These are phyloP conservation scores for Dyspetes luteomarginatus DNA, from an alignment of 2,888 invertebrate species.

Conservation along the genomic window DNA sequence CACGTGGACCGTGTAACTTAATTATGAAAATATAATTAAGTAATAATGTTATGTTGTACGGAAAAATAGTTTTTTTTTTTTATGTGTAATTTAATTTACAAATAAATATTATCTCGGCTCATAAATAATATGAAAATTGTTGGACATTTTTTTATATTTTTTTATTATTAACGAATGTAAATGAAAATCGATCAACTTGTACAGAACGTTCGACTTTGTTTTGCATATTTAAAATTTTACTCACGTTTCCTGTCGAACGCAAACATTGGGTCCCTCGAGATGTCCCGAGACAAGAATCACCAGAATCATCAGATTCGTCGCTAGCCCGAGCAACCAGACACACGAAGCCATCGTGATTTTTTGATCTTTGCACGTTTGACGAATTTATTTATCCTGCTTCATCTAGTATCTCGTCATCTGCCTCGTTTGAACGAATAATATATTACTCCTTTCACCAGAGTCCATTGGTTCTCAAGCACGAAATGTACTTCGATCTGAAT, in stretches of 20 bases:
- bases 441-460: conserved; percentile 16
- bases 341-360: conserved; percentile 54
- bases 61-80: conserved; percentile 25
- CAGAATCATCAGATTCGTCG: conserved; percentile 42
- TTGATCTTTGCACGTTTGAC: conserved; percentile 14
- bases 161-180: background rate
- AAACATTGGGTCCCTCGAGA: conserved; percentile 91
- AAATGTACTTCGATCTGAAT: conserved; percentile 10
- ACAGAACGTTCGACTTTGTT: background rate
- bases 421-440: background rate
- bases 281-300: conserved; percentile 49
- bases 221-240: conserved; percentile 74
- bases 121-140: conserved; percentile 8
- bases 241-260: conserved; percentile 91
- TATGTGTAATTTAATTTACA: background rate
- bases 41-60: background rate
- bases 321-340: conserved; percentile 38
- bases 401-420: conserved; percentile 24
- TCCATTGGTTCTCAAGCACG: conserved; percentile 44
- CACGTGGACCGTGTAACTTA: conserved; percentile 91
- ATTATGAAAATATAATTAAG: conserved; percentile 66
- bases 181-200: background rate
- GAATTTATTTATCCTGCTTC: conserved; percentile 16
- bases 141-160: background rate
- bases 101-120: conserved; percentile 34